Evolutionary conservation across 2,888 invertebrate species (phyloP).

Genomic region (Odontothrips loti): DNA sequence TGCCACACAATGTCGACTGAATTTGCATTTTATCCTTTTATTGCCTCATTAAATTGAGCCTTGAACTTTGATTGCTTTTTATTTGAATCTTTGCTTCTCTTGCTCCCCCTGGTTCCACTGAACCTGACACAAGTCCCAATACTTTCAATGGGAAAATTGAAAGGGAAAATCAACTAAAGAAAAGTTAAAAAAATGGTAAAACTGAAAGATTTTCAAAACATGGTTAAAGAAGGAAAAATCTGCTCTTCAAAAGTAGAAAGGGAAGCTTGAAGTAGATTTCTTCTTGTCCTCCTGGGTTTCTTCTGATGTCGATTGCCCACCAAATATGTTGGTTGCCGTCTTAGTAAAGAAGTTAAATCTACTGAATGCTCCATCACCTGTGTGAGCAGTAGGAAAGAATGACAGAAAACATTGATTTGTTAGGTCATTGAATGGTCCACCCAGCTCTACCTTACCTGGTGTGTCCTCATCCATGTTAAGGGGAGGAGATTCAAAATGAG

Average conservation of each 20-base stretch:
- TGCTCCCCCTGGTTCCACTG: too few species aligned
- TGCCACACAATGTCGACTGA: constrained; percentile 18
- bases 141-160: too few species aligned
- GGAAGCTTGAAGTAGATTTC: not conserved
- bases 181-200: too few species aligned
- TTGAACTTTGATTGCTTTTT: not conserved
- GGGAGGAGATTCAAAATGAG: not conserved
- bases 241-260: not conserved
- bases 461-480: not conserved
- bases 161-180: too few species aligned
- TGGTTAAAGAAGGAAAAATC: too few species aligned
- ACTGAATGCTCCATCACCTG: not conserved
- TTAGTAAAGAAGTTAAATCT: not conserved
- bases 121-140: too few species aligned
- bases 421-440: not conserved
- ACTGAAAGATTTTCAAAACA: too few species aligned
- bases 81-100: not conserved
- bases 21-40: constrained; percentile 18
- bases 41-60: constrained; percentile 8
- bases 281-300: not conserved
- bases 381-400: not conserved
- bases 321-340: not conserved
- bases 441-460: not conserved
- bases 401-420: not conserved
- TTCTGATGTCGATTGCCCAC: not conserved